phyloP scores from a whole-genome alignment of 2,113 vertebrate species.

The Motacilla tschutschensis region DNA sequence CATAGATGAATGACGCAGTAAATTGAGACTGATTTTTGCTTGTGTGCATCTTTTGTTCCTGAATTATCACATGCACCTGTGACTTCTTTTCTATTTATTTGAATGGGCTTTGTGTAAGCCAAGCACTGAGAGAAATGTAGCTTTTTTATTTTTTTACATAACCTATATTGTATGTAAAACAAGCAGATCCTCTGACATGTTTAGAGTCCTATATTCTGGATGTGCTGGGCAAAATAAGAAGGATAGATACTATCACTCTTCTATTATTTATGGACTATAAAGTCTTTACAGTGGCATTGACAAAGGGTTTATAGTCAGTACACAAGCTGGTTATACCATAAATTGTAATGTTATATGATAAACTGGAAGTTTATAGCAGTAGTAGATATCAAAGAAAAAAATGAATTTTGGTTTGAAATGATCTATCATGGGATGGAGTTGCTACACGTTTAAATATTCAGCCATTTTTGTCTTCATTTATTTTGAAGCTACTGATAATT shows the following conservation, averaged over 20 bases:
- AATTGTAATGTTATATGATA: constrained; percentile 86
- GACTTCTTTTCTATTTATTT: constrained; percentile 40
- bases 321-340: constrained; percentile 82
- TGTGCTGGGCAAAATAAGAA: constrained; percentile 70
- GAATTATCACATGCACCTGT: background rate
- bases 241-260: constrained; percentile 73
- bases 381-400: constrained; percentile 77
- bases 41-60: background rate
- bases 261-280: constrained; percentile 80
- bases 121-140: constrained; percentile 5
- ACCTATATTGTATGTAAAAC: constrained; percentile 67
- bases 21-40: background rate
- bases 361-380: constrained; percentile 79
- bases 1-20: constrained; percentile 22
- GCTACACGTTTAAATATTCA: constrained; percentile 78
- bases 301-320: constrained; percentile 80
- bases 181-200: constrained; percentile 70
- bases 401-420: constrained; percentile 68
- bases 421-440: constrained; percentile 69
- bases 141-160: constrained; percentile 26
- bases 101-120: constrained; percentile 2
- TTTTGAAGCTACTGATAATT: constrained; percentile 71
- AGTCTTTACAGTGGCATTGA: constrained; percentile 82
- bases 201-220: constrained; percentile 67
- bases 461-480: constrained; percentile 77